Percentiles rank a stretch among this genome's conserved stretches.
Conservation (phyloP, 2,888 invertebrate genomes). For the Tetanocera ferruginea region DNA sequence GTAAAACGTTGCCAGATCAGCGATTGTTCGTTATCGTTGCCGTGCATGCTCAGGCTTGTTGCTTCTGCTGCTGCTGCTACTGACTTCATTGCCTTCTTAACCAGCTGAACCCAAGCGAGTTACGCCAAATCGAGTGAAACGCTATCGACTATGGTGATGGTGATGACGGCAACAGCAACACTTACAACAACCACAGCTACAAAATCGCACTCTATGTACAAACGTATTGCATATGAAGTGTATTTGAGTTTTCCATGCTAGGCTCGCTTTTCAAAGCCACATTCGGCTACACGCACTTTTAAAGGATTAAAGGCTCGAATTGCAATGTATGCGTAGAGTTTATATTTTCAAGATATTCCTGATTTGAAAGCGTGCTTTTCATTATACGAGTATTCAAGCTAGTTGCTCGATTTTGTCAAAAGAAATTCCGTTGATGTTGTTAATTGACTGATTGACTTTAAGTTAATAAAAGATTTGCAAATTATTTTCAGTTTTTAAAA, state of each 20-base stretch:
- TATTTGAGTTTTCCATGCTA: neutral
- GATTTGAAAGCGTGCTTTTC: no score
- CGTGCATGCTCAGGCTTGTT: slow-evolving; percentile 25
- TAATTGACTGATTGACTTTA: no score
- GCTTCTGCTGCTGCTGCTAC: neutral
- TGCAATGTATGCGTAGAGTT: no score
- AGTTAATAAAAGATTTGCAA: no score
- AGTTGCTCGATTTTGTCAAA: no score
- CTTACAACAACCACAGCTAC: neutral
- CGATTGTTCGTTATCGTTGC: slow-evolving; percentile 41
- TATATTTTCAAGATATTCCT: no score
- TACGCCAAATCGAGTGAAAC: neutral
- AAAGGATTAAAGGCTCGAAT: no score
- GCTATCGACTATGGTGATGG: neutral
- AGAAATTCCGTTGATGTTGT: no score
- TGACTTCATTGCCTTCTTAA: neutral
- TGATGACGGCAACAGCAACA: neutral
- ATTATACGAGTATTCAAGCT: no score
- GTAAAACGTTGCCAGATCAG: slow-evolving; percentile 38
- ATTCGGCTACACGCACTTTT: neutral
- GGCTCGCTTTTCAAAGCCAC: neutral
- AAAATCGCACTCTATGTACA: neutral
- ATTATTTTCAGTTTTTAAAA: no score
- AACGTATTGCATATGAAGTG: neutral
- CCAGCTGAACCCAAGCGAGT: neutral